Evolutionary conservation across 2,888 invertebrate species (phyloP), one percentile per base, ranked within the genome.

Genomic region (Coecobrya sp.): DNA sequence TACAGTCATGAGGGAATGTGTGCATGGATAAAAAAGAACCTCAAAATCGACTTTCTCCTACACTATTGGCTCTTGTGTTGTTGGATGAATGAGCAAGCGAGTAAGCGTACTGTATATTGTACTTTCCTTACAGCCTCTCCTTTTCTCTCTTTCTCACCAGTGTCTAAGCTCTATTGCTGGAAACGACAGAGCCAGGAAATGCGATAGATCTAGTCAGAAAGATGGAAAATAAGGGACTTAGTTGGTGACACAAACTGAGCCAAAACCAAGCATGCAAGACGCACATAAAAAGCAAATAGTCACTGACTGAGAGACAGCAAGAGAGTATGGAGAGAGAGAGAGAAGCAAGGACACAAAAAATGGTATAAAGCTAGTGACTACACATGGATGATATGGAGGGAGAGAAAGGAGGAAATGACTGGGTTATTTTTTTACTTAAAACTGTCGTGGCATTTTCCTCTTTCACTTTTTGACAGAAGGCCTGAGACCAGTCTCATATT

Each of bases 191-290:
- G 86, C 70, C 86, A 92, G 90, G 91, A 93, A 93, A 93, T 89
- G 93, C 86, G 91, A 93, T 93, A 92, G 93, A 89, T 93, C 89
- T 85, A 93, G 87, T 89, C 91, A 91, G 89, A 92, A 89, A 89
- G 86, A 89, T 87, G 91, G 93, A 93, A 93, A 93, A 93, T 92
- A 93, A 92, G 93, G 90, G 92, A 81, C 91, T 91, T 91, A 79
- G 90, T 86, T 85, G 86, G 90, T 90, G 90, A 90, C 90, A 90
- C 76, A 86, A 79, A 76, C 90, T 45, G 65, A 89, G 70, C 81
- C 79, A 88, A 89, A 89, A 42, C 82, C 89, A 89, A 88, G 76
- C 62, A 87, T 42, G 22, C 59, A 36, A 42, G 59, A 62, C 30
- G 49, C 13, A 87, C 30, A 81, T 52, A 49, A 30, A 81, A 81